Percentiles rank a stretch among this genome's conserved stretches.
Conservation (phyloP, 1,140 invertebrate species). For the Hyles vespertilio region DNA sequence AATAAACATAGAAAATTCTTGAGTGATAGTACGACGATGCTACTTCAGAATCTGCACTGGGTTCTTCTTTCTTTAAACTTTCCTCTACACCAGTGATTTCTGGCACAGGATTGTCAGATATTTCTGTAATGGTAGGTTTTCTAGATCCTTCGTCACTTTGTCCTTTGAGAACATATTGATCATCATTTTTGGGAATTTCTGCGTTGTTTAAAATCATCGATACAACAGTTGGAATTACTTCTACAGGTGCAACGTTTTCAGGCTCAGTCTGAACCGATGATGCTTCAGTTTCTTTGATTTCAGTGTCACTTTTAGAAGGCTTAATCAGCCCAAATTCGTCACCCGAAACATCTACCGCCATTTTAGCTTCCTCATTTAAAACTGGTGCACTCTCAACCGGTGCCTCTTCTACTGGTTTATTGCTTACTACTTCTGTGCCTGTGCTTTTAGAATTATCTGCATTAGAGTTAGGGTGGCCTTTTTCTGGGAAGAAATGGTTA, state of each 20-base stretch:
- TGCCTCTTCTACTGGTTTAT: conserved; percentile 32
- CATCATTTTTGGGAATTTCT: conserved; percentile 12
- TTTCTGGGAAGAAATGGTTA: conserved; percentile 60
- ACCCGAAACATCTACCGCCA: too few relatives aligned
- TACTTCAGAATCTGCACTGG: conserved; percentile 45
- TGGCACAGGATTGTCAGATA: not conserved
- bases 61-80: conserved; percentile 28
- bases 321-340: too few relatives aligned
- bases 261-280: conserved; percentile 9
- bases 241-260: conserved; percentile 20
- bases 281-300: conserved; percentile 18
- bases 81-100: conserved; percentile 10
- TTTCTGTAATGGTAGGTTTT: not conserved
- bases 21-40: conserved; percentile 62
- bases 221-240: conserved; percentile 26
- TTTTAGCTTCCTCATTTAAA: conserved; percentile 8
- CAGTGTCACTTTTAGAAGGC: not conserved
- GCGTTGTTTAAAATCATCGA: conserved; percentile 18
- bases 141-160: not conserved
- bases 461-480: conserved; percentile 28
- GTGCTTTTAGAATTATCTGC: too few relatives aligned
- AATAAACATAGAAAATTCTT: conserved; percentile 55
- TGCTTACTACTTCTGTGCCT: conserved; percentile 20
- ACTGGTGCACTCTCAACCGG: conserved; percentile 12
- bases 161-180: not conserved